Evolutionary conservation across 2,113 vertebrate species (phyloP).

Genomic region (Choloepus hoffmanni): DNA sequence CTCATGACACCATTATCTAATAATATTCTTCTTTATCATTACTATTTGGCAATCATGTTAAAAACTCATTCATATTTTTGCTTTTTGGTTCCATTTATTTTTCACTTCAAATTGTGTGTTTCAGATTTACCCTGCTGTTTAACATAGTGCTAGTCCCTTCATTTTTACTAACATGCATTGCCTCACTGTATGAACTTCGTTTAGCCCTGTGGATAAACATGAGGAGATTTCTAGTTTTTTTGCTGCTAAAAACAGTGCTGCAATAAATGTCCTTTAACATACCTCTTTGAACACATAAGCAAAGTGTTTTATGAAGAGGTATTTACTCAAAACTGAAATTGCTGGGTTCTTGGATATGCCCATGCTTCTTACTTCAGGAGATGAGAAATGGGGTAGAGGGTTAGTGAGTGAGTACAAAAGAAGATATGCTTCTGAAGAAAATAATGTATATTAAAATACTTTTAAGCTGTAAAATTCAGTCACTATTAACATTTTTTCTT

Average conservation of each 20-base stretch:
- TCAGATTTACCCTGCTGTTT: background rate
- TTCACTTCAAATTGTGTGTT: conserved; percentile 13
- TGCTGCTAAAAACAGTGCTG: background rate
- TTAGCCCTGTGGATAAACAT: background rate
- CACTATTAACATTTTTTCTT: background rate
- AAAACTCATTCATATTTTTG: background rate
- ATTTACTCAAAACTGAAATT: background rate
- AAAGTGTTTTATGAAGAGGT: background rate
- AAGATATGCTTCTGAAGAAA: background rate
- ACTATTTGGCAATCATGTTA: background rate
- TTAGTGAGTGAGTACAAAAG: background rate
- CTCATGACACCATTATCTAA: background rate
- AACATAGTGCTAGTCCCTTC: background rate
- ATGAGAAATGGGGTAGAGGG: background rate
- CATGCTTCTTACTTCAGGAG: background rate
- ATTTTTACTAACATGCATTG: background rate
- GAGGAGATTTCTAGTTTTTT: background rate
- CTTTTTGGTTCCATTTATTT: background rate
- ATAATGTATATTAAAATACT: background rate
- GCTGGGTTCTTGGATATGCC: background rate
- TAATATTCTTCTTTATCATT: background rate
- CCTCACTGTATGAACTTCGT: background rate
- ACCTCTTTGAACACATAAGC: background rate
- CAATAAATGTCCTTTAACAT: background rate
- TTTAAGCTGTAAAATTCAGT: background rate